Percentiles rank a stretch among this genome's conserved stretches.
Evolutionary conservation across 2,888 invertebrate species (phyloP).

Genomic region (Lasioglossum vierecki): DNA sequence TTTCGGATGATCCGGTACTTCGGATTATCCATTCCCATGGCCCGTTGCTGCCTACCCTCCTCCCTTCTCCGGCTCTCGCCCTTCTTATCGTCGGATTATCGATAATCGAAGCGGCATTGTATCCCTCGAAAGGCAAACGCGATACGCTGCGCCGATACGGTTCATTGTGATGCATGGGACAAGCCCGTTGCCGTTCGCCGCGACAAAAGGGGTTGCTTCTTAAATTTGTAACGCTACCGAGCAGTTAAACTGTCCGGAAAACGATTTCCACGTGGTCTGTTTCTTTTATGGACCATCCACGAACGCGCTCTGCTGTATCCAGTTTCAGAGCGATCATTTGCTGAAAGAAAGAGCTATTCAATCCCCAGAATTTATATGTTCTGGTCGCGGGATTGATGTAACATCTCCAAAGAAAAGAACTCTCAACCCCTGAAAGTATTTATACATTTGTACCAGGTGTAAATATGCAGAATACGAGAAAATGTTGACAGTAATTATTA

Average conservation of each 20-base stretch:
- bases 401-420: background rate
- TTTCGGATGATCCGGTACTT: constrained; percentile 53
- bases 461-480: background rate
- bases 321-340: background rate
- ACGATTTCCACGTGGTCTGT: constrained; percentile 1
- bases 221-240: background rate
- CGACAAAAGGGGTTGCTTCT: constrained; percentile 7
- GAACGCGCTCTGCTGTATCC: background rate
- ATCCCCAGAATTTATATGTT: background rate
- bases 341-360: background rate
- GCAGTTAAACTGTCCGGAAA: background rate
- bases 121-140: constrained; percentile 10
- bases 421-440: background rate
- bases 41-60: background rate
- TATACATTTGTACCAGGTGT: background rate
- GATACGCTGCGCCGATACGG: constrained; percentile 19
- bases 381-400: background rate
- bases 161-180: constrained; percentile 20
- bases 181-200: background rate
- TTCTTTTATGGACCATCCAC: background rate
- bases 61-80: background rate
- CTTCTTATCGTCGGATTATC: constrained; percentile 57
- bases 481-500: background rate
- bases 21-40: constrained; percentile 46
- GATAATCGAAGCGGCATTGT: constrained; percentile 56